Evolutionary conservation across 2,113 vertebrate species (phyloP).

Genomic region (Myiagra hebetior): DNA sequence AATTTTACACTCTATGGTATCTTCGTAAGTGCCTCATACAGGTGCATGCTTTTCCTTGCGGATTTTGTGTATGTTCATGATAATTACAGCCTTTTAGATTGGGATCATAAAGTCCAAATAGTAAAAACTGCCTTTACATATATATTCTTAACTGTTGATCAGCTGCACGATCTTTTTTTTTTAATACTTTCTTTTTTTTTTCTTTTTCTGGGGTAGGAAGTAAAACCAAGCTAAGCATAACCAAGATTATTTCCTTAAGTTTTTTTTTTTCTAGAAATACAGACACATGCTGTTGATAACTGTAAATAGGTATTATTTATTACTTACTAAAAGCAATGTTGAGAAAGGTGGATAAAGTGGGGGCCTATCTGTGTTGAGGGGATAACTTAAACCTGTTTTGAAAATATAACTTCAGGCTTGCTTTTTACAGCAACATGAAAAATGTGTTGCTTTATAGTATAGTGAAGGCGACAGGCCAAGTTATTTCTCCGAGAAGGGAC

Average conservation of each 20-base stretch:
- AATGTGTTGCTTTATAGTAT: conserved; percentile 45
- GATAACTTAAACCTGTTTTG: neutral
- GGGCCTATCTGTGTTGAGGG: neutral
- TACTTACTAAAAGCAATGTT: neutral
- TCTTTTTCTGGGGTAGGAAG: neutral
- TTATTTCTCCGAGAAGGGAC: conserved; percentile 35
- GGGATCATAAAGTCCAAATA: neutral
- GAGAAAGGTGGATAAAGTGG: neutral
- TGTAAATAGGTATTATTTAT: neutral
- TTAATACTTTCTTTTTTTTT: neutral
- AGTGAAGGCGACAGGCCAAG: conserved; percentile 38
- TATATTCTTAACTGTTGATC: neutral
- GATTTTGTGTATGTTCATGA: neutral
- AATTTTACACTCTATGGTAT: neutral
- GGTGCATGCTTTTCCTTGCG: neutral
- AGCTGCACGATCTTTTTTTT: neutral
- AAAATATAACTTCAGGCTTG: conserved; percentile 38
- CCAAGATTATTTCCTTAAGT: neutral
- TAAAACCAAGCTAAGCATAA: neutral
- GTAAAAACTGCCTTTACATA: neutral
- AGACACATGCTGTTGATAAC: neutral
- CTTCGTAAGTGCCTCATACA: neutral
- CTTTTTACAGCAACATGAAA: conserved; percentile 54
- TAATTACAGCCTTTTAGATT: neutral
- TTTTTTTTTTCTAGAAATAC: neutral